These are phyloP conservation scores for Apeira syringaria DNA, from an alignment of 2,888 invertebrate species.

Conservation along the genomic window DNA sequence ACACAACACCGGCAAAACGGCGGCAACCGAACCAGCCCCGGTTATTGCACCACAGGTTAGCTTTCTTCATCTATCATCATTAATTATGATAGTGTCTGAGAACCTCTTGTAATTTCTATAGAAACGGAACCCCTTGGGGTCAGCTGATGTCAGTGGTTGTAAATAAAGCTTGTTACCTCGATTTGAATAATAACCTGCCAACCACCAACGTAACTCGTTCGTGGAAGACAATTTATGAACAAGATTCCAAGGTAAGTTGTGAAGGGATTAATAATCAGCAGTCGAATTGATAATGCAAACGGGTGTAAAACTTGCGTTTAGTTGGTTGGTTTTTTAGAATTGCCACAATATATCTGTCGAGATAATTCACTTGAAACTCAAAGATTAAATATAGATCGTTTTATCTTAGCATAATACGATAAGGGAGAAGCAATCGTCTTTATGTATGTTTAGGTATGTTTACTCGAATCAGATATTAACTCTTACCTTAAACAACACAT, in stretches of 20 bases:
- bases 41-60: conserved; percentile 73
- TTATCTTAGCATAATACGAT: neutral
- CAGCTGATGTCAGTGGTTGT: conserved; percentile 5
- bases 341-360: conserved; percentile 1
- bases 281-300: conserved; percentile 37
- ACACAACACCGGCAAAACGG: conserved; percentile 70
- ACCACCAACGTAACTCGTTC: conserved; percentile 24
- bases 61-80: conserved; percentile 18
- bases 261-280: conserved; percentile 51
- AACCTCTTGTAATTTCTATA: conserved; percentile 2
- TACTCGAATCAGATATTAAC: no score
- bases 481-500: no score
- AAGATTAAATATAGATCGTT: neutral
- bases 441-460: no score
- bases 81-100: neutral
- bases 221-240: conserved; percentile 42
- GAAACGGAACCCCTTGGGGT: conserved; percentile 1
- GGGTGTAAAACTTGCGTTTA: conserved; percentile 27
- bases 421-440: neutral
- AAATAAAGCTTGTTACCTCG: conserved; percentile 28
- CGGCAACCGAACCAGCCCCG: conserved; percentile 63
- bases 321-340: conserved; percentile 6
- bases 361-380: neutral
- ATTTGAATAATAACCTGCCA: conserved; percentile 31
- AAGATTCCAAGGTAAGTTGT: conserved; percentile 64